Evolutionary conservation across 2,797 vertebrate species (phyloP), one percentile per base, ranked within the genome.

Genomic region (Pseudochaenichthys georgianus): DNA sequence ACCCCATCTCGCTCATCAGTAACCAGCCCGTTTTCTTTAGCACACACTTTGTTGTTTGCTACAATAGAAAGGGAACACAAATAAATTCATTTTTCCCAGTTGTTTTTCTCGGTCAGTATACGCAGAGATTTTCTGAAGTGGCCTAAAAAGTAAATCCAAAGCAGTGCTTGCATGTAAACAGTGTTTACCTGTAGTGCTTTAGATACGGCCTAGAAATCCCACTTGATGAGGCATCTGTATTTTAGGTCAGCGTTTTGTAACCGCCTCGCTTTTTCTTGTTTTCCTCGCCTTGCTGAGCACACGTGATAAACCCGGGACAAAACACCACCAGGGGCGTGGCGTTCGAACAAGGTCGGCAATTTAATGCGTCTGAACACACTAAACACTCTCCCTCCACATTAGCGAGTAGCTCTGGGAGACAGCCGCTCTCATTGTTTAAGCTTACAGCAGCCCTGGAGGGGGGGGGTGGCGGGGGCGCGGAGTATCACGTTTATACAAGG

Each of bases 381-480:
- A 79, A 85, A 84, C 78, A 52, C 77, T 73, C 83, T 75, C 81
- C 77, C 61, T 80, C 64, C 70, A 64, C 77, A 79, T 88, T 81
- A 86, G 77, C 71, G 46, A 75, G 64, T 57, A 58, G 77, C 85
- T 84, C 77, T 67, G 65, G 82, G 88, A 91, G 88, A 89, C 80
- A 77, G 75, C 63, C 53, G 19, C 58, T 38, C 67, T 71, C 83
- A 84, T 89, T 87, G 88, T 87, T 75, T 78, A 74, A 80, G 75
- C 80, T 66, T 2, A 57, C 61, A 19, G 81, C 78, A 62, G 76
- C 70, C 73, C 46, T 53, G 21, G 34, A 31, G 70, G 21, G 45
- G 34, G n/a, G 21, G 45, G 54, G 34, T n/a, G 45, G 12, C 3
- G 1, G 9, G 69, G 70, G 66, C 31, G 54, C 55, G 68, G 75